phyloP scores from a whole-genome alignment of 2,888 invertebrate genomes.

The Clostera curtula region DNA sequence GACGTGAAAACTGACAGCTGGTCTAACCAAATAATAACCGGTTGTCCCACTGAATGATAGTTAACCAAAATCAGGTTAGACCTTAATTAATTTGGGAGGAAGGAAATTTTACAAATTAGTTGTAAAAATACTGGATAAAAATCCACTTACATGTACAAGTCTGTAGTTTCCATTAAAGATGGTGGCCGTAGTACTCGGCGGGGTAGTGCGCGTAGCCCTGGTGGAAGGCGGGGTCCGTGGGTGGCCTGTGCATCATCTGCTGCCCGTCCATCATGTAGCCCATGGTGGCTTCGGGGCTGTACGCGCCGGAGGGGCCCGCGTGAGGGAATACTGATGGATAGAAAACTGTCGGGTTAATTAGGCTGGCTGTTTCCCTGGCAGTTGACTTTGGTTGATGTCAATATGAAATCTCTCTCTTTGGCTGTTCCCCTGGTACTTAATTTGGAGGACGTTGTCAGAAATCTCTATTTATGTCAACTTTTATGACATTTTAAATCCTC shows the following conservation, averaged over 20 bases:
- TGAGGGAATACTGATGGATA: constrained; percentile 89
- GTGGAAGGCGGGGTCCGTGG: constrained; percentile 94
- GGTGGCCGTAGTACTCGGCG: constrained; percentile 95
- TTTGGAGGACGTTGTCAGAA: no score
- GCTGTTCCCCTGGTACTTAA: no score
- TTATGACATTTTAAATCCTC: no score
- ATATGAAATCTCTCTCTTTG: no score
- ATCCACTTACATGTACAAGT: constrained; percentile 66
- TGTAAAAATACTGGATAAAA: constrained; percentile 1
- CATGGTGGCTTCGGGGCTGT: constrained; percentile 97
- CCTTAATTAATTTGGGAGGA: no score
- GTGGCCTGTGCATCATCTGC: constrained; percentile 97
- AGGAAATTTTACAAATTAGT: constrained; percentile 1
- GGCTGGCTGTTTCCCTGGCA: constrained; percentile 34
- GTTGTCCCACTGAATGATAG: no score
- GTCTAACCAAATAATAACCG: no score
- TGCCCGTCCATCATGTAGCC: constrained; percentile 99
- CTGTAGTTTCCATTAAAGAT: constrained; percentile 81
- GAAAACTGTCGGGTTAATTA: constrained; percentile 69
- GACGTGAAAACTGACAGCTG: no score
- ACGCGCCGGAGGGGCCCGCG: constrained; percentile 95
- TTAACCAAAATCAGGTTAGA: no score
- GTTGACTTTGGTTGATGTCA: constrained; percentile 8
- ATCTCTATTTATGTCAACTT: no score
- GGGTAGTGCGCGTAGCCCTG: constrained; percentile 94